These are phyloP conservation scores for Gymnothorax reevesii DNA, from an alignment of 2,797 vertebrate genomes.

Conservation along the genomic window DNA sequence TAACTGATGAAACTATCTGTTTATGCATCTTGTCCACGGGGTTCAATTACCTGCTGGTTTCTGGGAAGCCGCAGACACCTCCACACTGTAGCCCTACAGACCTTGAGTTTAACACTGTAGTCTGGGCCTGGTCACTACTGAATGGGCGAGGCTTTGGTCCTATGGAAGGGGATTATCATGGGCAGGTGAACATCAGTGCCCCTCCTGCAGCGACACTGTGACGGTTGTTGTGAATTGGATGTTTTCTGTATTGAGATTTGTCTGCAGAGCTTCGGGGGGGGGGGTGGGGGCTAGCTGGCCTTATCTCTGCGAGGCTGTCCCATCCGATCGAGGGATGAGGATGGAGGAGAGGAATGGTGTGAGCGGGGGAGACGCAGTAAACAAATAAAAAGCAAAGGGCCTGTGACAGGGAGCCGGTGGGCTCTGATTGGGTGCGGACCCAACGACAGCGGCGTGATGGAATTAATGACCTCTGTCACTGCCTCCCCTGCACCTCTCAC, in stretches of 20 bases:
- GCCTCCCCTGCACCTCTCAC: constrained; percentile 77
- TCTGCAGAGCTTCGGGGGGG: not conserved
- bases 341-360: constrained; percentile 49
- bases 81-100: not conserved
- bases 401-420: constrained; percentile 79
- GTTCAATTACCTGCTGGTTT: too few relatives aligned
- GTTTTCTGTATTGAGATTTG: constrained; percentile 21
- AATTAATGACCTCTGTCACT: constrained; percentile 87
- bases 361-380: constrained; percentile 67
- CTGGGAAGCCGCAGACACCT: too few relatives aligned
- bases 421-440: constrained; percentile 77
- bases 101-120: not conserved
- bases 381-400: constrained; percentile 85
- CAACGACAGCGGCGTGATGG: constrained; percentile 83
- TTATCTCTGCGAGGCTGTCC: constrained; percentile 29
- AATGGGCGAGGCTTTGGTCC: not conserved
- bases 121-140: not conserved
- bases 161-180: not conserved
- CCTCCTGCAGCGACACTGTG: not conserved
- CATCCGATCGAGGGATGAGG: constrained; percentile 47
- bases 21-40: too few relatives aligned
- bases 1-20: too few relatives aligned
- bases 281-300: not conserved
- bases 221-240: not conserved
- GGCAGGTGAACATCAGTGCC: not conserved